Evolutionary conservation across 1,140 invertebrate genomes (phyloP).

Genomic region (Apocrypta bakeri): DNA sequence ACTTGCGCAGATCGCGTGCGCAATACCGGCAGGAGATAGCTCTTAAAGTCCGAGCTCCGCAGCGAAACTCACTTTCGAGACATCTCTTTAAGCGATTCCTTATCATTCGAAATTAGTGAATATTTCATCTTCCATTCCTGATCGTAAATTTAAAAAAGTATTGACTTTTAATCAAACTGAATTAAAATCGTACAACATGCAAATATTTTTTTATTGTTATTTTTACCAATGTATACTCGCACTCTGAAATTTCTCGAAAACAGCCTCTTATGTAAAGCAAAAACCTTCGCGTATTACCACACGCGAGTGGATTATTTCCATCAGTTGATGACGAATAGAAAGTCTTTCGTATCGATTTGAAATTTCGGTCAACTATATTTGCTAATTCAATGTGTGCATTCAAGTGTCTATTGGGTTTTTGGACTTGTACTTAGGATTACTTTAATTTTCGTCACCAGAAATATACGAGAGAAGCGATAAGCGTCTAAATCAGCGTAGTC

Average conservation of each 20-base stretch:
- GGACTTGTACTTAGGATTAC: too few species aligned
- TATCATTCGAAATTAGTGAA: neutral
- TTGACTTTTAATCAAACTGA: neutral
- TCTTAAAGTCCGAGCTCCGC: conserved; percentile 38
- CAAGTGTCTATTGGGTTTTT: too few species aligned
- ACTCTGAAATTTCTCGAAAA: too few species aligned
- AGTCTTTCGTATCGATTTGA: neutral
- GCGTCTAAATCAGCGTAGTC: neutral
- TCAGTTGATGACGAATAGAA: neutral
- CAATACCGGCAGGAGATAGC: conserved; percentile 26
- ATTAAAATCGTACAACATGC: neutral
- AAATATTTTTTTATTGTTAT: too few species aligned
- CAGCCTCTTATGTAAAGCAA: too few species aligned
- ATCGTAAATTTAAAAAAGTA: neutral
- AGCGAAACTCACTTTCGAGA: conserved; percentile 23
- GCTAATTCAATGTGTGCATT: neutral
- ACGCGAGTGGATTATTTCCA: too few species aligned
- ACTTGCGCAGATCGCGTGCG: conserved; percentile 51
- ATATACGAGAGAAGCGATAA: neutral
- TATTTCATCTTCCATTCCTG: neutral
- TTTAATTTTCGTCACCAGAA: neutral
- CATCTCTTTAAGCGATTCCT: conserved; percentile 42
- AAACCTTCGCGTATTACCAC: too few species aligned
- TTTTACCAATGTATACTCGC: too few species aligned
- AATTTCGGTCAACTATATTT: neutral